Conservation (phyloP, 1,140 invertebrate species). For the Anoplolepis gracilipes region DNA sequence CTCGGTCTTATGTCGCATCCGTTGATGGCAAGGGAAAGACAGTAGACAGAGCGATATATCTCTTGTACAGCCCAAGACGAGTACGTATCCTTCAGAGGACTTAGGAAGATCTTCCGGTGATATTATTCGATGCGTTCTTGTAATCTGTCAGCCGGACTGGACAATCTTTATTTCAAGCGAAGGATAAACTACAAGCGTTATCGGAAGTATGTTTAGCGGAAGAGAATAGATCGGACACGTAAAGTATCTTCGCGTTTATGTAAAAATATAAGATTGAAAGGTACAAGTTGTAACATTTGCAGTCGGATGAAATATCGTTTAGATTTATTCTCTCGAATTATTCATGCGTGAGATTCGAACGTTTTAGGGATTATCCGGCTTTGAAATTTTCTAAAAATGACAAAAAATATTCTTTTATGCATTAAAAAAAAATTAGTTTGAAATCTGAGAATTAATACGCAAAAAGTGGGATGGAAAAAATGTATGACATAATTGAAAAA, state of each 20-base stretch:
- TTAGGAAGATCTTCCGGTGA: conserved; percentile 40
- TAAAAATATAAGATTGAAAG: neutral
- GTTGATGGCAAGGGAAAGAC: conserved; percentile 42
- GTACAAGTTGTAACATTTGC: neutral
- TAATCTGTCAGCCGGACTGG: conserved; percentile 28
- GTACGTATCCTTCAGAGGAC: conserved; percentile 20
- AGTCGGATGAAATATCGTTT: no score
- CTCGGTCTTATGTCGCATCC: conserved; percentile 49
- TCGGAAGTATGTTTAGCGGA: neutral
- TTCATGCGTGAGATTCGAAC: neutral
- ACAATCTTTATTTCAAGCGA: conserved; percentile 11
- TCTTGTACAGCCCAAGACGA: neutral
- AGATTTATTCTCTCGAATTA: no score
- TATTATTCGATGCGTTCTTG: conserved; percentile 52
- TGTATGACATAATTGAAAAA: no score
- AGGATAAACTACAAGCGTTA: neutral
- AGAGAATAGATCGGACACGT: neutral
- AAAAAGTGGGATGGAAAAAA: no score
- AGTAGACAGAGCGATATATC: conserved; percentile 54
- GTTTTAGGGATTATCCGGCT: no score
- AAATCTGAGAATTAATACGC: no score
- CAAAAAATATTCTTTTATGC: no score
- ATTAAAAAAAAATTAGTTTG: no score
- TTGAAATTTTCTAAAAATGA: no score
- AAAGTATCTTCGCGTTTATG: neutral